phyloP scores from a whole-genome alignment of 2,797 vertebrate genomes.

The Tokudaia tokunoshimensis region DNA sequence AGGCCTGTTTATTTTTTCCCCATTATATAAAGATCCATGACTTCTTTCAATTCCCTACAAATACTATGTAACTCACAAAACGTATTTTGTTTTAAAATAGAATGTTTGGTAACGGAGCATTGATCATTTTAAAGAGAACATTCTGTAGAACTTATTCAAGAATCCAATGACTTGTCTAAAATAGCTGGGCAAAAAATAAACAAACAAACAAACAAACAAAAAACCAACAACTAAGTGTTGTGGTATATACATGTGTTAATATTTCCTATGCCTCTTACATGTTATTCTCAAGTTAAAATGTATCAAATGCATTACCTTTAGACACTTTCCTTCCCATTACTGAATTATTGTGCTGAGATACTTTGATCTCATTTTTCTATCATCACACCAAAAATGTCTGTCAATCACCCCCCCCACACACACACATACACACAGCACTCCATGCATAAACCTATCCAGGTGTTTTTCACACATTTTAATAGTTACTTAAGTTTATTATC shows the following conservation, averaged over 20 bases:
- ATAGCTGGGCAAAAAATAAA: slow-evolving; percentile 51
- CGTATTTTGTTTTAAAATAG: slow-evolving; percentile 13
- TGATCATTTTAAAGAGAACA: not conserved
- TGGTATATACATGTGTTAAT: slow-evolving; percentile 5
- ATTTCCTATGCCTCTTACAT: not conserved
- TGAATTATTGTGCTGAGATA: not conserved
- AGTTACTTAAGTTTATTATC: not conserved
- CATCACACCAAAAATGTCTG: not conserved
- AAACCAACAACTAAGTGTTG: not conserved
- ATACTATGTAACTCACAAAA: slow-evolving; percentile 45
- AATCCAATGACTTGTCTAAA: slow-evolving; percentile 46
- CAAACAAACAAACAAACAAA: too few species aligned
- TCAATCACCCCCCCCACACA: not conserved
- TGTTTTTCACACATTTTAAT: not conserved
- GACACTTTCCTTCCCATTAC: not conserved
- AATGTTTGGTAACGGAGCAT: not conserved
- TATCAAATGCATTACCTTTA: not conserved
- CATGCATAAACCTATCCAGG: too few species aligned
- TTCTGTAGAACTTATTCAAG: not conserved
- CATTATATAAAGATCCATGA: not conserved
- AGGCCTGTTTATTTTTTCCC: not conserved
- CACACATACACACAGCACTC: too few species aligned
- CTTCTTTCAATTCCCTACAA: slow-evolving; percentile 37
- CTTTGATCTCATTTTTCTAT: not conserved
- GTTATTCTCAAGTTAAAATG: not conserved